These are phyloP conservation scores for Phodopus roborovskii DNA, from an alignment of 2,113 vertebrate genomes.

Conservation along the genomic window DNA sequence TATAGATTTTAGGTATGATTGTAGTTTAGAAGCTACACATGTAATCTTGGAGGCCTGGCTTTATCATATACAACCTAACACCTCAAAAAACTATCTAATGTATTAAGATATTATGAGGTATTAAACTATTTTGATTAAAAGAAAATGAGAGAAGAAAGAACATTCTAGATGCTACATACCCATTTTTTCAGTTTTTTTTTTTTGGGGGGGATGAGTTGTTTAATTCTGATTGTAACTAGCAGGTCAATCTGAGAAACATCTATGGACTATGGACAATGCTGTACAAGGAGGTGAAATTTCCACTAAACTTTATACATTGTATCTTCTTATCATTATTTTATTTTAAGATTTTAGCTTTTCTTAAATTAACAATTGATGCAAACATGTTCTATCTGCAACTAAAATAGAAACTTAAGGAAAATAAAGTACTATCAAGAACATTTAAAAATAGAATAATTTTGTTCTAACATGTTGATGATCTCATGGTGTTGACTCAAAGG, in stretches of 20 bases:
- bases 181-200: not conserved
- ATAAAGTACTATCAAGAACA: conserved; percentile 5
- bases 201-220: too few species aligned
- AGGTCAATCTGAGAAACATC: not conserved
- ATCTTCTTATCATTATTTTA: conserved; percentile 43
- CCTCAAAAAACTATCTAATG: conserved; percentile 20
- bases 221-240: not conserved
- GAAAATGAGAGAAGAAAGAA: not conserved
- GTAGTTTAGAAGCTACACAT: not conserved
- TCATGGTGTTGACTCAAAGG: conserved; percentile 44
- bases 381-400: conserved; percentile 10
- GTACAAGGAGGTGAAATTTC: not conserved
- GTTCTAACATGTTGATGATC: conserved; percentile 49
- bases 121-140: not conserved
- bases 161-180: not conserved
- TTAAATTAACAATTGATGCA: conserved; percentile 65
- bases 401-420: conserved; percentile 66
- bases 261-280: not conserved
- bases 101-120: not conserved
- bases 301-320: conserved; percentile 8
- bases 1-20: not conserved
- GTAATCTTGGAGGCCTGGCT: not conserved
- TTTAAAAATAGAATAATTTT: conserved; percentile 58
- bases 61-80: not conserved
- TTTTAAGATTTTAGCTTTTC: conserved; percentile 62